These are phyloP conservation scores for Apostichopus japonicus DNA, from an alignment of 35 echinoderm and acorn worm species.

Conservation along the genomic window DNA sequence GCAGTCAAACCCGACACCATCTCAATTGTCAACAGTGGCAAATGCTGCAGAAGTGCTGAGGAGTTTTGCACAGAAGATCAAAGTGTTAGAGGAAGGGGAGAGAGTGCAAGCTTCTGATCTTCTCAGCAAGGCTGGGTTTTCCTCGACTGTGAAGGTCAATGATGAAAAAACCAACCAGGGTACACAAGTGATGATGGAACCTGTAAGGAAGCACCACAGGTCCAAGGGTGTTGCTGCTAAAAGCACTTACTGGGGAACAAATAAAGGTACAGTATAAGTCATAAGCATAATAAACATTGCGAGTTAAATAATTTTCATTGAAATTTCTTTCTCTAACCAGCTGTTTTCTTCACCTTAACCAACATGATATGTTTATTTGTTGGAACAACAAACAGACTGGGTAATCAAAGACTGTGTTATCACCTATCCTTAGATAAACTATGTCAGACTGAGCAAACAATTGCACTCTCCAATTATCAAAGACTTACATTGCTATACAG, in stretches of 20 bases:
- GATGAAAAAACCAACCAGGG: neutral
- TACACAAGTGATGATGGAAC: constrained; percentile 28
- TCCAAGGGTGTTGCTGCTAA: neutral
- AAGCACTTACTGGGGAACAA: constrained; percentile 7
- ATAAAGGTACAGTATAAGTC: constrained; percentile 22
- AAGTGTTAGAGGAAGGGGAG: neutral
- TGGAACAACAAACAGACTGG: too few relatives aligned
- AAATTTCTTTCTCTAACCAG: too few relatives aligned
- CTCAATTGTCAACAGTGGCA: neutral
- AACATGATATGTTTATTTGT: too few relatives aligned
- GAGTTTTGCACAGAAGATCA: constrained; percentile 1
- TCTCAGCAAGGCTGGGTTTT: neutral
- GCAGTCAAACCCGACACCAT: neutral
- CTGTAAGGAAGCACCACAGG: constrained; percentile 17
- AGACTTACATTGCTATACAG: too few relatives aligned
- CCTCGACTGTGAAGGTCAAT: neutral
- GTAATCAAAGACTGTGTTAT: too few relatives aligned
- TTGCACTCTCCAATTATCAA: too few relatives aligned
- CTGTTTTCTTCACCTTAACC: too few relatives aligned
- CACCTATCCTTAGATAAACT: neutral
- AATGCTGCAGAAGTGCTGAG: constrained; percentile 32
- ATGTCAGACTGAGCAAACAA: neutral
- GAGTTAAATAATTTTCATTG: too few relatives aligned
- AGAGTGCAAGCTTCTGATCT: constrained; percentile 10
- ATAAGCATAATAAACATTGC: too few relatives aligned